Evolutionary conservation across 2,888 invertebrate genomes (phyloP).

Genomic region (Agonopterix alstromeriana): DNA sequence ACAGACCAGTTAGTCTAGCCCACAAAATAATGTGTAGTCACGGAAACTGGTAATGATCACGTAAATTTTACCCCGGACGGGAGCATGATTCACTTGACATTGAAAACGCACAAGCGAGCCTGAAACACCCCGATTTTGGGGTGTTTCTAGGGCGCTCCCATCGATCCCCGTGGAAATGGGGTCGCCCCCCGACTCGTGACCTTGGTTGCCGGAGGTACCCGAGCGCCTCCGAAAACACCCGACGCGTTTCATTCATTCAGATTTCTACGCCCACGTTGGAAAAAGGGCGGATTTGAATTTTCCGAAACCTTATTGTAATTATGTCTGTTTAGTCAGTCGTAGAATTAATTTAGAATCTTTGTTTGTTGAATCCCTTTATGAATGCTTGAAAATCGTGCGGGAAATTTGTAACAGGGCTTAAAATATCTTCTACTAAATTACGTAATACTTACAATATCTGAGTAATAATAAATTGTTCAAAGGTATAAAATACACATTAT

Average conservation of each 20-base stretch:
- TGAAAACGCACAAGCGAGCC: slow-evolving; percentile 55
- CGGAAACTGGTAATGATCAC: slow-evolving; percentile 52
- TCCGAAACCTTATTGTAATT: background rate
- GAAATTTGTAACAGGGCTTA: no score
- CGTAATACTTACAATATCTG: no score
- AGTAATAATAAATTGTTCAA: no score
- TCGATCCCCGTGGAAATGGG: slow-evolving; percentile 69
- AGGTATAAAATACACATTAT: no score
- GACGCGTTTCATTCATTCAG: slow-evolving; percentile 61
- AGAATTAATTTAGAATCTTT: no score
- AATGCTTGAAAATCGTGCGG: no score
- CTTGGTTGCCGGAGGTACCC: slow-evolving; percentile 51
- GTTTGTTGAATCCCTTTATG: no score
- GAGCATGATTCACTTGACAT: slow-evolving; percentile 65
- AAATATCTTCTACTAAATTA: no score
- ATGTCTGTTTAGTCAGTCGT: background rate
- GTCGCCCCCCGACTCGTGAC: slow-evolving; percentile 52
- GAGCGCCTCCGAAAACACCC: slow-evolving; percentile 47
- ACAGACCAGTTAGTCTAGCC: background rate
- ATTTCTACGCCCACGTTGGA: slow-evolving; percentile 27
- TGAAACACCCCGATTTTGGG: slow-evolving; percentile 47
- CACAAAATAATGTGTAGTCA: slow-evolving; percentile 29
- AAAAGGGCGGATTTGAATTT: slow-evolving; percentile 21
- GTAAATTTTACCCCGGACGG: slow-evolving; percentile 28
- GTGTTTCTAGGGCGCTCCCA: slow-evolving; percentile 57